A percentile compares a stretch with the other conserved stretches of the same genome.
These are phyloP conservation scores for Doryteuthis pealeii DNA, from an alignment of 1,140 invertebrate genomes.

Conservation along the genomic window DNA sequence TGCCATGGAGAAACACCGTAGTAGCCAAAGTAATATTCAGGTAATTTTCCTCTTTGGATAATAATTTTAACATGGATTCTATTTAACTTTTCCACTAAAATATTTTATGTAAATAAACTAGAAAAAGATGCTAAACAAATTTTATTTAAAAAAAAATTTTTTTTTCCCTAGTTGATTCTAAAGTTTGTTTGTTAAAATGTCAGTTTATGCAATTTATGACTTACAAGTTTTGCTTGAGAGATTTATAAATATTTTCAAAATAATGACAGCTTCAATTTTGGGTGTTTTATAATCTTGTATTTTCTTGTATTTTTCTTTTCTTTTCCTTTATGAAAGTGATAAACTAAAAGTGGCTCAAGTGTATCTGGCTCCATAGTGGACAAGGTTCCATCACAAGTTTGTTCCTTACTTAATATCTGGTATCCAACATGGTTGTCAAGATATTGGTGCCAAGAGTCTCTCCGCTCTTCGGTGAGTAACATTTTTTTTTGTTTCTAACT, in stretches of 20 bases:
- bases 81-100: no score
- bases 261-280: no score
- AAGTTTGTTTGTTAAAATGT: no score
- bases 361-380: slow-evolving; percentile 98
- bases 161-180: no score
- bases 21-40: slow-evolving; percentile 56
- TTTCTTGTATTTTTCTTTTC: neutral
- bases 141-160: no score
- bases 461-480: slow-evolving; percentile 58
- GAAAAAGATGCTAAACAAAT: no score
- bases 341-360: slow-evolving; percentile 96
- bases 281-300: no score
- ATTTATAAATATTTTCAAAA: no score
- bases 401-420: slow-evolving; percentile 94
- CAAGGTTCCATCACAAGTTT: slow-evolving; percentile 93
- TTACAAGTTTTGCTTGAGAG: no score
- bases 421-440: slow-evolving; percentile 95
- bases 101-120: slow-evolving; percentile 58
- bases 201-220: no score
- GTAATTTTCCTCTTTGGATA: slow-evolving; percentile 64
- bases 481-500: no score
- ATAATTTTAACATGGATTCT: no score
- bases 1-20: slow-evolving; percentile 81
- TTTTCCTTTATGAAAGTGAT: slow-evolving; percentile 77
- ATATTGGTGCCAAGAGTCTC: slow-evolving; percentile 79